Conservation (phyloP, 2,113 vertebrate species). For the Trinectes maculatus region DNA sequence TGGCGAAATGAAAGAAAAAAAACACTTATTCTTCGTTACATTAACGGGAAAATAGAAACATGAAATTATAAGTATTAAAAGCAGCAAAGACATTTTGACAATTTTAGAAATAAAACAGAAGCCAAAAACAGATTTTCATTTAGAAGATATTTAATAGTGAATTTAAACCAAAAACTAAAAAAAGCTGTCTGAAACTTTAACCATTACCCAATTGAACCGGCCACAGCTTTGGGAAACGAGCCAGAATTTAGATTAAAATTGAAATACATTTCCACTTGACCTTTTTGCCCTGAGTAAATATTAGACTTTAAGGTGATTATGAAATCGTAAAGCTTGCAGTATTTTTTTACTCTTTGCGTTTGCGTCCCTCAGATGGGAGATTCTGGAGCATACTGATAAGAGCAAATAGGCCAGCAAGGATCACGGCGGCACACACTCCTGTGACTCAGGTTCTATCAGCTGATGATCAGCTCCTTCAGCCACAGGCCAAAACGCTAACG, state of each 20-base stretch:
- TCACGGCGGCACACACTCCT: slow-evolving; percentile 29
- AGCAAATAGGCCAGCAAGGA: slow-evolving; percentile 32
- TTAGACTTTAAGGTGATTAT: slow-evolving; percentile 26
- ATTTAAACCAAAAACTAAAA: background rate
- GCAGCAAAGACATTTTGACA: background rate
- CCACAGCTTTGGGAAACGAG: slow-evolving; percentile 20
- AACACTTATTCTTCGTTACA: background rate
- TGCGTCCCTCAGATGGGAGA: slow-evolving; percentile 3
- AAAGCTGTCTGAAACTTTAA: slow-evolving; percentile 21
- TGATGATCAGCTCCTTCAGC: slow-evolving; percentile 37
- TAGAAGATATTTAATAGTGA: slow-evolving; percentile 3
- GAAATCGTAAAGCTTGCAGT: slow-evolving; percentile 6
- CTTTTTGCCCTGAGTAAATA: slow-evolving; percentile 12
- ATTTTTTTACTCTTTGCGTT: slow-evolving; percentile 27
- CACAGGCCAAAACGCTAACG: slow-evolving; percentile 27
- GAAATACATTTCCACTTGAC: slow-evolving; percentile 9
- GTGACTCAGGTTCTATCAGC: slow-evolving; percentile 15
- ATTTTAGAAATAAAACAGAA: too few relatives aligned
- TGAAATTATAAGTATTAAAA: background rate
- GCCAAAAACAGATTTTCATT: slow-evolving; percentile 14
- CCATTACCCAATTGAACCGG: slow-evolving; percentile 16
- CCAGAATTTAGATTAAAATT: slow-evolving; percentile 15
- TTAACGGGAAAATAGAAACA: background rate
- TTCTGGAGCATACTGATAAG: slow-evolving; percentile 20
- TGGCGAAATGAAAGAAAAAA: background rate